Conservation (phyloP, 2,797 vertebrate species). For the Balearica regulorum region DNA sequence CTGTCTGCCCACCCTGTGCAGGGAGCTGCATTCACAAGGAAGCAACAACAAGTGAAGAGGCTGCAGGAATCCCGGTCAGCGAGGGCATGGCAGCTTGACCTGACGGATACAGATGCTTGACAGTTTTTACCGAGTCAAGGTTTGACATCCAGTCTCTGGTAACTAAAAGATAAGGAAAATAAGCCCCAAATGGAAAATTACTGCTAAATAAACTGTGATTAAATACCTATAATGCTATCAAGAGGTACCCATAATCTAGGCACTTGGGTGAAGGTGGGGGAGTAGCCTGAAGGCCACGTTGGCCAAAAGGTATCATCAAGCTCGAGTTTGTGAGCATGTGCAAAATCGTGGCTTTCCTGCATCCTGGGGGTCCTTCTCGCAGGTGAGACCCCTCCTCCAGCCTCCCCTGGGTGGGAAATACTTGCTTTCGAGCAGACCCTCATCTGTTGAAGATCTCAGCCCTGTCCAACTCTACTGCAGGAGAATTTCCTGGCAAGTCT, state of each 20-base stretch:
- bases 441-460: background rate
- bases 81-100: background rate
- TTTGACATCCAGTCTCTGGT: background rate
- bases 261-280: fast-evolving
- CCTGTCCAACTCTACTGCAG: background rate
- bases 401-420: background rate
- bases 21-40: background rate
- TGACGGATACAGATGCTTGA: fast-evolving
- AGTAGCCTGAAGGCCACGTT: background rate
- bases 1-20: background rate
- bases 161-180: background rate
- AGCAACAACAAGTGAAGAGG: background rate
- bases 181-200: background rate
- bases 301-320: background rate
- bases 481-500: background rate
- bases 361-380: fast-evolving
- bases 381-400: background rate
- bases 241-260: background rate
- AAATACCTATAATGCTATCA: too few species aligned
- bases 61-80: background rate
- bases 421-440: background rate
- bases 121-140: background rate
- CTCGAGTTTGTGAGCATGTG: fast-evolving
- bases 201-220: background rate
- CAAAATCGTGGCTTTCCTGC: background rate